These are phyloP conservation scores for Cantharis nigra DNA, from an alignment of 2,888 invertebrate genomes.

Conservation along the genomic window DNA sequence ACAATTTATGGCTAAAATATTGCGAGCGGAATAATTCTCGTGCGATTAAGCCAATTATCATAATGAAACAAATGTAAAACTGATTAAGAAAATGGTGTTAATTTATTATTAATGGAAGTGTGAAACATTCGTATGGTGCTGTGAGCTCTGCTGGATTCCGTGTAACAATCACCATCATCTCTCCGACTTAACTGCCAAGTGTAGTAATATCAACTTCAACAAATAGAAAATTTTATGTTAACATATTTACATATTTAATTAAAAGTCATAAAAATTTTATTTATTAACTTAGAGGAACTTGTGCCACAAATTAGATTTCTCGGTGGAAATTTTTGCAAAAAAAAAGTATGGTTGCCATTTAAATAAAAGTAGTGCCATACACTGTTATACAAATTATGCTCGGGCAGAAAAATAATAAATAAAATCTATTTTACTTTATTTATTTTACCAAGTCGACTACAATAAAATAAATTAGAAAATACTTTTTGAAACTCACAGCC, in stretches of 20 bases:
- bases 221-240: slow-evolving; percentile 7
- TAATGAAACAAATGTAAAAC: slow-evolving; percentile 30
- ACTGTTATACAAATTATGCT: neutral
- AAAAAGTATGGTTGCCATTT: neutral
- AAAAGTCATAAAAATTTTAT: neutral
- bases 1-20: slow-evolving; percentile 12
- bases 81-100: slow-evolving; percentile 45
- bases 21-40: neutral
- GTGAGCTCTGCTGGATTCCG: slow-evolving; percentile 50
- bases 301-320: neutral
- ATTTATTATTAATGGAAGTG: slow-evolving; percentile 53
- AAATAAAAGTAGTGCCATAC: neutral
- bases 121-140: slow-evolving; percentile 52
- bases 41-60: neutral
- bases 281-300: neutral
- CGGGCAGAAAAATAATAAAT: neutral
- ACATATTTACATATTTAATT: slow-evolving; percentile 2
- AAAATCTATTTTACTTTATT: neutral
- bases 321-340: neutral
- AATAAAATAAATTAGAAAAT: slow-evolving; percentile 24
- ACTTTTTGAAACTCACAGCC: slow-evolving; percentile 21
- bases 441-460: slow-evolving; percentile 17
- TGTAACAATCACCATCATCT: slow-evolving; percentile 54
- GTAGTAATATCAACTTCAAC: slow-evolving; percentile 48
- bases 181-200: slow-evolving; percentile 49